Conservation (phyloP, 1,140 invertebrate genomes). For the Philaenus spumarius region DNA sequence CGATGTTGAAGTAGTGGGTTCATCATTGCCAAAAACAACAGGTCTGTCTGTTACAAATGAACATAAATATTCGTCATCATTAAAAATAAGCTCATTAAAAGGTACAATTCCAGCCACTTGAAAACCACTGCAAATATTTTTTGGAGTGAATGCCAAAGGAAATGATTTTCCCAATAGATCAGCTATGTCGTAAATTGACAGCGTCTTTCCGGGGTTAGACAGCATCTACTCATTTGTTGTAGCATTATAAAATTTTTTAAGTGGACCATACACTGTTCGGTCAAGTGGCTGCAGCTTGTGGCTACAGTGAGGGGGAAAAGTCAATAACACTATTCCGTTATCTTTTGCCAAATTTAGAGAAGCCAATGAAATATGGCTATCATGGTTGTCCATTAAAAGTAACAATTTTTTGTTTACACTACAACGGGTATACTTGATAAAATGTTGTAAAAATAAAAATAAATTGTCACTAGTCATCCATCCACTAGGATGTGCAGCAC, state of each 20-base stretch:
- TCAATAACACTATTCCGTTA: conserved; percentile 13
- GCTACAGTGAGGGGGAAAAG: conserved; percentile 25
- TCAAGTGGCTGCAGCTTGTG: conserved; percentile 27
- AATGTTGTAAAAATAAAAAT: conserved; percentile 11
- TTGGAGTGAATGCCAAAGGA: conserved; percentile 10
- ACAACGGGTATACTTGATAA: neutral
- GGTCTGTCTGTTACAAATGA: too few species aligned
- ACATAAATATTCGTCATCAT: neutral
- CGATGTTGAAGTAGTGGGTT: conserved; percentile 33
- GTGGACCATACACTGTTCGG: conserved; percentile 18
- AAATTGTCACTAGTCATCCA: conserved; percentile 23
- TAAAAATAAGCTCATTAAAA: neutral
- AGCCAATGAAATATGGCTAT: conserved; percentile 4
- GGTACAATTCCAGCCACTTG: conserved; percentile 7
- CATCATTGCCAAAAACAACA: conserved; percentile 34
- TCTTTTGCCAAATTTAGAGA: neutral
- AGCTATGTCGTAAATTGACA: conserved; percentile 11
- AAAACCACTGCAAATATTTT: conserved; percentile 31
- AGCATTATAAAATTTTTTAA: conserved; percentile 19
- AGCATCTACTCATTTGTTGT: conserved; percentile 2
- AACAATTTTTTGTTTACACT: conserved; percentile 21
- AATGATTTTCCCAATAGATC: conserved; percentile 15
- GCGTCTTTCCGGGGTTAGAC: neutral
- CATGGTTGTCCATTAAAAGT: conserved; percentile 23
- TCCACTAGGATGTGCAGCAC: neutral